Conservation (phyloP, 1,140 invertebrate species). For the Anastatus disparis region DNA sequence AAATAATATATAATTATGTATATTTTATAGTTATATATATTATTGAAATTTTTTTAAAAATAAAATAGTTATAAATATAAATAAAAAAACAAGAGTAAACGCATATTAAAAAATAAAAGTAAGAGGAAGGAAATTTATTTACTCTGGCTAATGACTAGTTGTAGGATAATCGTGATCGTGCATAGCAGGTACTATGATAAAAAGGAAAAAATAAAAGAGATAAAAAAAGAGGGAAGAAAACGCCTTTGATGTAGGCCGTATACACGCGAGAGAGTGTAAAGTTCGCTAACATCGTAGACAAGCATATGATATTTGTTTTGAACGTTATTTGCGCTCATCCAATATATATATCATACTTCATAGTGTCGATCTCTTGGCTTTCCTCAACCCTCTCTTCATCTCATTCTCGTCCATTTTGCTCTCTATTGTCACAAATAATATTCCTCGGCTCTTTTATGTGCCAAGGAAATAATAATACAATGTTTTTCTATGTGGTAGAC, state of each 20-base stretch:
- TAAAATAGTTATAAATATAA: neutral
- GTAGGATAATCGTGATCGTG: conserved; percentile 24
- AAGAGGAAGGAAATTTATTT: conserved; percentile 15
- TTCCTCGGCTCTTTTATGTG: conserved; percentile 23
- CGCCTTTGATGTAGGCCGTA: conserved; percentile 13
- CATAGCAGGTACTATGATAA: neutral
- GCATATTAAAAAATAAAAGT: neutral
- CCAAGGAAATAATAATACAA: conserved; percentile 41
- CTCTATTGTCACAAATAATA: conserved; percentile 38
- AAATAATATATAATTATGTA: too few relatives aligned
- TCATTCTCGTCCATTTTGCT: neutral
- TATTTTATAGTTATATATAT: neutral
- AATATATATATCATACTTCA: too few relatives aligned
- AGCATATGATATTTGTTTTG: conserved; percentile 28
- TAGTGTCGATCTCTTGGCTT: neutral
- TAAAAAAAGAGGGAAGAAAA: neutral
- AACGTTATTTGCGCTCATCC: neutral
- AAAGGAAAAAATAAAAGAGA: neutral
- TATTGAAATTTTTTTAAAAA: too few relatives aligned
- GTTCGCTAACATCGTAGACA: conserved; percentile 34
- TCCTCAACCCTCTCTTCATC: conserved; percentile 12
- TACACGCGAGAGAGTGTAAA: neutral
- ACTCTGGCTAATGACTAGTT: neutral
- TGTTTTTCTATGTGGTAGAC: conserved; percentile 5
- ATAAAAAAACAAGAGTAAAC: neutral